Evolutionary conservation across 2,113 vertebrate species (phyloP).

Genomic region (Hassar affinis): DNA sequence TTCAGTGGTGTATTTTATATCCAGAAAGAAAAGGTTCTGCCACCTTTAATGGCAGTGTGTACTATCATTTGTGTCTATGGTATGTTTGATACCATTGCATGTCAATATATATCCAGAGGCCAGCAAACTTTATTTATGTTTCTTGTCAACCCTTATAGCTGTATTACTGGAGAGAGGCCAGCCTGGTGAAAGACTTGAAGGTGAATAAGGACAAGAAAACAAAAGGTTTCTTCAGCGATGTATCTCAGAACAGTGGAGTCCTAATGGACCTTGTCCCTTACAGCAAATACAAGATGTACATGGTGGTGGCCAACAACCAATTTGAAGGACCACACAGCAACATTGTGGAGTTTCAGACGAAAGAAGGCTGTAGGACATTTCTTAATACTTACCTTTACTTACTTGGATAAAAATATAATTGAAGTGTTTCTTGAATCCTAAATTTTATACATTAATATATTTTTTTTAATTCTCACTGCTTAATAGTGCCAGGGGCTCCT

Average conservation of each 20-base stretch:
- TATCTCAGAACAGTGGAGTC: slow-evolving; percentile 76
- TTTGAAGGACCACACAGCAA: slow-evolving; percentile 87
- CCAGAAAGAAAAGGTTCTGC: background rate
- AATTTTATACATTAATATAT: background rate
- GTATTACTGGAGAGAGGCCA: slow-evolving; percentile 93
- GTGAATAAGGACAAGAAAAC: slow-evolving; percentile 85
- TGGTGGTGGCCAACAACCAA: slow-evolving; percentile 89
- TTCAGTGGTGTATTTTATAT: background rate
- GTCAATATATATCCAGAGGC: background rate
- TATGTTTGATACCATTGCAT: background rate
- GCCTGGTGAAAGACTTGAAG: slow-evolving; percentile 83
- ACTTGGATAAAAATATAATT: background rate
- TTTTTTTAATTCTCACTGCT: slow-evolving; percentile 2
- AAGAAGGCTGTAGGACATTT: slow-evolving; percentile 84
- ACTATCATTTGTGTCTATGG: background rate
- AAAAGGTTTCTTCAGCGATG: slow-evolving; percentile 78
- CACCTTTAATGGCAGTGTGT: background rate
- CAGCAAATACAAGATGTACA: slow-evolving; percentile 91
- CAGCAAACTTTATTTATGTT: background rate
- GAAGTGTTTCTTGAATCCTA: background rate
- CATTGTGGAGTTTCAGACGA: slow-evolving; percentile 84
- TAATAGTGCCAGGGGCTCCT: slow-evolving; percentile 85
- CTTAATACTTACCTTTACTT: background rate
- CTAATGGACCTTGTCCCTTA: slow-evolving; percentile 86
- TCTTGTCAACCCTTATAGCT: slow-evolving; percentile 73